These are phyloP conservation scores for Phoxinus dragarum DNA, from an alignment of 2,797 vertebrate genomes.

Conservation along the genomic window DNA sequence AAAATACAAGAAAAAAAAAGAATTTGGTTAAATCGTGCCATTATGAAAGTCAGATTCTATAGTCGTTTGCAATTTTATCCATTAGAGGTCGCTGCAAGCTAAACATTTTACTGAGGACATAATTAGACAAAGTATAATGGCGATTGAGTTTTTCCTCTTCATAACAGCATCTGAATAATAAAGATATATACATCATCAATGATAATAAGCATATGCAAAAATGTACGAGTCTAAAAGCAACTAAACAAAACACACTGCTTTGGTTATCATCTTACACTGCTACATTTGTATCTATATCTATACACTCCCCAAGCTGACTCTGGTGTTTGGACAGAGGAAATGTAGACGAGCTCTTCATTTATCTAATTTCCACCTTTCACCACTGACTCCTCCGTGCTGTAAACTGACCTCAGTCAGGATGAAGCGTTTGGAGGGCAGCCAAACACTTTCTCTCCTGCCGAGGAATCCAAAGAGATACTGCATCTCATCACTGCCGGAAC, in stretches of 20 bases:
- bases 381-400: slow-evolving; percentile 52
- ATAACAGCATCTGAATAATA: background rate
- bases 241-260: background rate
- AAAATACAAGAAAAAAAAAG: background rate
- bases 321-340: slow-evolving; percentile 63
- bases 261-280: background rate
- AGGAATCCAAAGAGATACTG: slow-evolving; percentile 42
- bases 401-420: slow-evolving; percentile 60
- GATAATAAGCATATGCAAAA: background rate
- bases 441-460: slow-evolving; percentile 45
- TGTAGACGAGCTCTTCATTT: slow-evolving; percentile 69
- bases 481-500: background rate
- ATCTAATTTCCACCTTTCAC: slow-evolving; percentile 69
- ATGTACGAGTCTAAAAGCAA: background rate
- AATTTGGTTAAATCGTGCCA: background rate
- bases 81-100: slow-evolving; percentile 12
- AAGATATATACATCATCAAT: background rate
- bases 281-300: no score
- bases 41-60: background rate
- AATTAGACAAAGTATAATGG: background rate
- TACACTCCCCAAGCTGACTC: slow-evolving; percentile 52
- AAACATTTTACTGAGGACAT: no score
- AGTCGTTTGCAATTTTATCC: background rate
- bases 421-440: slow-evolving; percentile 61
- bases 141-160: background rate